Conservation (phyloP, 1,140 invertebrate species). For the Polypedilum pembai region DNA sequence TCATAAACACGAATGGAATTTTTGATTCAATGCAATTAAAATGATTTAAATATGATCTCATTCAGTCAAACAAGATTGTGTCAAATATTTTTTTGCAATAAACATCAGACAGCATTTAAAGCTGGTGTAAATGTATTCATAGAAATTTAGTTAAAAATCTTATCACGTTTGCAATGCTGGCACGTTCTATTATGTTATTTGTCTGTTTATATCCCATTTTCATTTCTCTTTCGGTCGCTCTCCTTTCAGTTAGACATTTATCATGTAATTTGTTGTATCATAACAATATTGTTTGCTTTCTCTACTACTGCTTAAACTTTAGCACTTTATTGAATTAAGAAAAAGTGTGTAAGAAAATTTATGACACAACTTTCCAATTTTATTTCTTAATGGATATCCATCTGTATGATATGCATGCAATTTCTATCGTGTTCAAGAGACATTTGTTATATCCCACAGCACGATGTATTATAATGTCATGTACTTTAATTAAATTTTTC, state of each 20-base stretch:
- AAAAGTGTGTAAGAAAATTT: conserved; percentile 4
- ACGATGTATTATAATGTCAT: conserved; percentile 16
- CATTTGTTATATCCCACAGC: not conserved
- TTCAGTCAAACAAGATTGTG: not conserved
- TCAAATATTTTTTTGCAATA: not conserved
- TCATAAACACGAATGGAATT: not conserved
- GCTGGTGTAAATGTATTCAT: not conserved
- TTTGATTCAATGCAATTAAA: not conserved
- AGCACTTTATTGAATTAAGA: conserved; percentile 22
- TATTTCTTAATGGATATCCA: not conserved
- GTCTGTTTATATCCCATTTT: conserved; percentile 28
- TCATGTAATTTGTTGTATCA: conserved; percentile 25
- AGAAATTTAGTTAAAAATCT: conserved; percentile 1
- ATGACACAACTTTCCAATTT: conserved; percentile 24
- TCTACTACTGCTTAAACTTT: not conserved
- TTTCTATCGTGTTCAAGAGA: not conserved
- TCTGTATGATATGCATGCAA: not conserved
- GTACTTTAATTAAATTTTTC: conserved; percentile 14
- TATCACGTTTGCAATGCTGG: conserved; percentile 21
- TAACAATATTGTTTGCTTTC: not conserved
- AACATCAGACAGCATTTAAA: not conserved
- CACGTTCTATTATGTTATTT: conserved; percentile 26
- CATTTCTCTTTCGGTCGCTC: not conserved
- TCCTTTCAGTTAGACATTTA: conserved; percentile 26
- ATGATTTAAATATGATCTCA: not conserved